Percentiles rank a stretch among this genome's conserved stretches.
These are phyloP conservation scores for Pegoplata infirma DNA, from an alignment of 2,888 invertebrate species.

Conservation along the genomic window DNA sequence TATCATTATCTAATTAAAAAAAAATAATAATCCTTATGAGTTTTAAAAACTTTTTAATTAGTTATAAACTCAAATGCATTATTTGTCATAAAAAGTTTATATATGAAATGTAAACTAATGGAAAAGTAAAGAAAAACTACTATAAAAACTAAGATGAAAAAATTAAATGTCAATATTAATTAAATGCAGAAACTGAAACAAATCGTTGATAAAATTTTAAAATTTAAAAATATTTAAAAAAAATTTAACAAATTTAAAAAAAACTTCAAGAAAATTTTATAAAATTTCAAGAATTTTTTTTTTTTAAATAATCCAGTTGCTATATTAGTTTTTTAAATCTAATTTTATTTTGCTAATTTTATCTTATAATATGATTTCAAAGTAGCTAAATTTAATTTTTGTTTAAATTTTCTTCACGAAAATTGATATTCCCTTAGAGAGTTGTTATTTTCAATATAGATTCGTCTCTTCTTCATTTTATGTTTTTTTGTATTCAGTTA, in stretches of 20 bases:
- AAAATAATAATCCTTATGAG: not conserved
- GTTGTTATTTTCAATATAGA: not conserved
- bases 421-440: not conserved
- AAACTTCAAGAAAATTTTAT: no score
- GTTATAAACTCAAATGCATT: not conserved
- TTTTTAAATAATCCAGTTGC: no score
- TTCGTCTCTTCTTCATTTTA: not conserved
- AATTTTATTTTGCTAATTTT: no score
- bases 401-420: not conserved
- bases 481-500: constrained; percentile 4
- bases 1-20: not conserved
- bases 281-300: no score
- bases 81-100: not conserved
- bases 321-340: no score
- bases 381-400: not conserved
- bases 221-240: no score
- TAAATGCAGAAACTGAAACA: no score
- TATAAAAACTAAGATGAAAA: no score
- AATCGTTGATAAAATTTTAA: no score
- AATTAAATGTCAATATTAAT: not conserved
- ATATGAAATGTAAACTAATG: no score
- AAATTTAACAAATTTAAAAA: no score
- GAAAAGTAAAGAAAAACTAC: no score
- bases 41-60: not conserved
- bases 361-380: not conserved